These are phyloP conservation scores for Myanophis thanlyinensis DNA, from an alignment of 2,113 vertebrate species.

Conservation along the genomic window DNA sequence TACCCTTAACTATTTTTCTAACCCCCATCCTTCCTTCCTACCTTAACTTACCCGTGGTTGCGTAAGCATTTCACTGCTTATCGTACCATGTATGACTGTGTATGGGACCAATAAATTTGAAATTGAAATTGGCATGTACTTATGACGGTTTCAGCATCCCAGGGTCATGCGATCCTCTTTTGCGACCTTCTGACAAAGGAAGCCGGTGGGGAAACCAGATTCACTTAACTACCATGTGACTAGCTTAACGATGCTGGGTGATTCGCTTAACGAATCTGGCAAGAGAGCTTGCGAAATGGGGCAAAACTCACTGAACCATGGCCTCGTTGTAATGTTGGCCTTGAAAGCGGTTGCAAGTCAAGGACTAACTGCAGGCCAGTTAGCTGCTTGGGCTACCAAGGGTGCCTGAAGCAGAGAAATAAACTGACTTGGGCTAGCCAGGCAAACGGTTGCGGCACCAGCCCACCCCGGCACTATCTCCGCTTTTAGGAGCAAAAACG, in stretches of 20 bases:
- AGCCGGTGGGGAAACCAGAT: no score
- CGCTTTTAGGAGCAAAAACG: not conserved
- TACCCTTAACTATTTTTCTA: no score
- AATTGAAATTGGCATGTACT: not conserved
- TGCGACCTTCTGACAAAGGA: no score
- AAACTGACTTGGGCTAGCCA: not conserved
- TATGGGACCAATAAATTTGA: no score
- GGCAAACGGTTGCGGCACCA: not conserved
- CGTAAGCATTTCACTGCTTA: no score
- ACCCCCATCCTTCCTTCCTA: no score
- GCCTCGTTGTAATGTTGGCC: not conserved
- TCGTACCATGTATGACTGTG: no score
- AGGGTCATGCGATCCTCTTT: no score
- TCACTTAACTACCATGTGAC: no score
- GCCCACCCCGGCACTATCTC: not conserved
- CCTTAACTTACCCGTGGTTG: no score
- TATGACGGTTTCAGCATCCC: not conserved
- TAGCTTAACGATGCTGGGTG: no score
- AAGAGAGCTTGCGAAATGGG: not conserved
- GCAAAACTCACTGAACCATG: rapidly evolving
- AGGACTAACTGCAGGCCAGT: not conserved
- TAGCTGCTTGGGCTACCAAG: not conserved
- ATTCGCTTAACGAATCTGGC: no score
- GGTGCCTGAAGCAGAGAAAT: not conserved
- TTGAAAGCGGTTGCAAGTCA: not conserved